Evolutionary conservation across 2,113 vertebrate genomes (phyloP), one percentile per base, ranked within the genome.

Genomic region (Corythoichthys intestinalis): DNA sequence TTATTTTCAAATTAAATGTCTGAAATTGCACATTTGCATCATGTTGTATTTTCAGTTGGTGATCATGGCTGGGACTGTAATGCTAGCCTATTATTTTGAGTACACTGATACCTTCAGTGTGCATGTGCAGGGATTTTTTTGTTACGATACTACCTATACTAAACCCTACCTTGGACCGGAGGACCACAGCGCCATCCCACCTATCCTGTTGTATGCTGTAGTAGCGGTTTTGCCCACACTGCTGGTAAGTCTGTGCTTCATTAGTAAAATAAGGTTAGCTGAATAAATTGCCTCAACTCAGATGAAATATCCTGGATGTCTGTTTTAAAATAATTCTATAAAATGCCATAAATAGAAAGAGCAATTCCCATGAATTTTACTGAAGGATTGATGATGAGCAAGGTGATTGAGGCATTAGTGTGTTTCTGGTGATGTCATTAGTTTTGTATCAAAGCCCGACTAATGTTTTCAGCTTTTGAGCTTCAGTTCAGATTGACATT

Each of bases 21-120:
- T 89, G 59, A 78, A 58, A 71, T 76, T 81, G 72, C 76, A 76
- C 72, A 71, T 86, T 66, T 86, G 83, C 82, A 91, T 87, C 93
- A 98, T 98, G 96, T 94, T 98, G 87, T 98, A 98, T 91, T 96
- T 98, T 90, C 95, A 98, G 96, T 92, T 96, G 94, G 96, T 98
- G 92, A 96, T 98, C 88, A 96, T 97, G 95, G 96, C 96, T 87
- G 96, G 95, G 90, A 97, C 95, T 75, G 93, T 98, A 91, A 96
- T 98, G 96, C 87, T 98, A 93, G 96, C 96, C 54, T 97, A 97
- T 85, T 97, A 97, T 91, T 96, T 98, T 88, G 96, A 98, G 87
- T 97, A 95, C 92, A 96, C 95, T 37, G 96, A 98, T 91, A 98
- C 96, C 82, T 98, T 98, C 93, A 83, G 89, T 72, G 95, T 98